phyloP scores from a whole-genome alignment of 2,797 vertebrate genomes.

The Phoeniculus purpureus region DNA sequence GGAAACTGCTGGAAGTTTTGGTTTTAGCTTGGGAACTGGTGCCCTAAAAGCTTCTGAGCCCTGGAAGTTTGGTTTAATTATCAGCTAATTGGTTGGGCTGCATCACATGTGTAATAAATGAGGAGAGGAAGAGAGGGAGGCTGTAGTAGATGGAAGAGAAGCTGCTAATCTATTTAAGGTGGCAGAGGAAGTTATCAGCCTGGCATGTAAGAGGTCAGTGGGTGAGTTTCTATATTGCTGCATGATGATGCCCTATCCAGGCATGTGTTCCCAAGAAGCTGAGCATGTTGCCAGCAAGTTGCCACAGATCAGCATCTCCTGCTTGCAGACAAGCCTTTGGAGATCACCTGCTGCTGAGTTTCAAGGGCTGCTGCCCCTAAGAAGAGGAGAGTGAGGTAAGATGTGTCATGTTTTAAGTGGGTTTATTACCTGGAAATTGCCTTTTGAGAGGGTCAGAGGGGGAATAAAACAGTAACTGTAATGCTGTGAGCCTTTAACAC shows the following conservation, averaged over 20 bases:
- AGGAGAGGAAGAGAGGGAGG: background rate
- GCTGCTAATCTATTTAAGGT: background rate
- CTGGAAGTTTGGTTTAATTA: slow-evolving; percentile 12
- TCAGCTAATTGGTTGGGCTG: slow-evolving; percentile 3
- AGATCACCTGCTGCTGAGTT: background rate
- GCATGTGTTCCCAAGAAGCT: rapidly evolving
- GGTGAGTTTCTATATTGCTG: rapidly evolving
- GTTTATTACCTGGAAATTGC: background rate
- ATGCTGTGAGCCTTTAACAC: background rate
- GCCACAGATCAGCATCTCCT: background rate
- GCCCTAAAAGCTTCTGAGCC: background rate
- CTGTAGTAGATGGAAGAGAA: background rate
- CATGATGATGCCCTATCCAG: rapidly evolving
- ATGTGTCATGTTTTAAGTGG: rapidly evolving
- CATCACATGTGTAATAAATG: background rate
- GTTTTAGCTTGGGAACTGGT: background rate
- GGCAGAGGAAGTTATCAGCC: rapidly evolving
- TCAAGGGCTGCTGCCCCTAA: background rate
- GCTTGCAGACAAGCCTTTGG: background rate
- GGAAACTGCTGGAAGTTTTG: background rate
- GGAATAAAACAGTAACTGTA: background rate
- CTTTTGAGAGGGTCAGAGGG: background rate
- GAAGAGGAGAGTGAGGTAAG: background rate
- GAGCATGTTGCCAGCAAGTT: background rate
- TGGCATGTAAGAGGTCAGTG: background rate